Conservation (phyloP, 1,140 invertebrate genomes). For the Leucophenga varia region DNA sequence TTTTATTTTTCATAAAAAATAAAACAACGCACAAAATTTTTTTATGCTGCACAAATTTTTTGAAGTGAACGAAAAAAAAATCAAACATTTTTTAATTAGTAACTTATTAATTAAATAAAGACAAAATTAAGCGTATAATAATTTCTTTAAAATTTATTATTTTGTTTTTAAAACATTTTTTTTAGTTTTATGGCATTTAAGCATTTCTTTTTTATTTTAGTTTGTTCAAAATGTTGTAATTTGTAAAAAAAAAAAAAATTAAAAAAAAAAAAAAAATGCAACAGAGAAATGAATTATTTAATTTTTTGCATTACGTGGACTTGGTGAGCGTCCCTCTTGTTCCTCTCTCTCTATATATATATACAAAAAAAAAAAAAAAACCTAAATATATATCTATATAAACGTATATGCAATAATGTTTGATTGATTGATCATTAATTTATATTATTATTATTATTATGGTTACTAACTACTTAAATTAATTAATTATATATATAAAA, state of each 20-base stretch:
- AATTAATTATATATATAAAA: too few species aligned
- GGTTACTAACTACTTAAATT: conserved; percentile 40
- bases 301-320: conserved; percentile 36
- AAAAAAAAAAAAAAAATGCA: neutral
- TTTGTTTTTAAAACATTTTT: too few species aligned
- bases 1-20: too few species aligned
- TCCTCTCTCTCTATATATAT: conserved; percentile 34
- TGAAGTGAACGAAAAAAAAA: too few species aligned
- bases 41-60: too few species aligned
- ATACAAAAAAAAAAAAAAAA: too few species aligned
- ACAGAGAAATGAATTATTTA: neutral
- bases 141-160: too few species aligned
- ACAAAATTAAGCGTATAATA: too few species aligned
- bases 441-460: conserved; percentile 33
- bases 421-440: conserved; percentile 27
- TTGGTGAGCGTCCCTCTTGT: conserved; percentile 43
- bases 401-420: conserved; percentile 32
- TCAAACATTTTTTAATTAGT: too few species aligned
- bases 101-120: too few species aligned
- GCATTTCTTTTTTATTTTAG: neutral
- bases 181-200: neutral
- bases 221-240: neutral
- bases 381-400: conserved; percentile 24
- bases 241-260: conserved; percentile 2
- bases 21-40: too few species aligned